Conservation (phyloP, 2,113 vertebrate genomes). For the Hydropotes inermis region DNA sequence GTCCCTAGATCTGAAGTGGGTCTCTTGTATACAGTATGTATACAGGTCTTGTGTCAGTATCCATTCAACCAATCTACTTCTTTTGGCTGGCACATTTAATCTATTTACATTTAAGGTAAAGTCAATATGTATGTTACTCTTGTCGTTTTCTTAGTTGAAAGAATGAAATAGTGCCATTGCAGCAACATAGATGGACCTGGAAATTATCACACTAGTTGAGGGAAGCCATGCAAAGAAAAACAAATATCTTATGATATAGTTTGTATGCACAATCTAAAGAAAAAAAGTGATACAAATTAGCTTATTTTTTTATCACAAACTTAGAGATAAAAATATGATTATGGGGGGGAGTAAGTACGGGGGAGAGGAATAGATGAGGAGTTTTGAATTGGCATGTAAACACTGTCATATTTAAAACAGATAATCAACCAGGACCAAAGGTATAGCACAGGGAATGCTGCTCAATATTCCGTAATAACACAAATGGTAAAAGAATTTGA, state of each 20-base stretch:
- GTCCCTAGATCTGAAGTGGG: background rate
- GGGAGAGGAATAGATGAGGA: background rate
- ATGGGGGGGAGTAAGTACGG: rapidly evolving
- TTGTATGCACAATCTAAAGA: background rate
- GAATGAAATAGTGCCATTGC: background rate
- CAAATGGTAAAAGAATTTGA: background rate
- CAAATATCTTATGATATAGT: background rate
- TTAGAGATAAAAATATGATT: background rate
- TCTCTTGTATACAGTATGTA: background rate
- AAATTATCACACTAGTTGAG: background rate
- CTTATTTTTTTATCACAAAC: background rate
- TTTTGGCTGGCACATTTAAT: background rate
- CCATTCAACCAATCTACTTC: background rate
- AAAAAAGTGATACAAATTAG: background rate
- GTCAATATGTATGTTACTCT: background rate
- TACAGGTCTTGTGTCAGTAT: background rate
- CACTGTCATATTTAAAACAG: background rate
- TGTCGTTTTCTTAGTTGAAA: background rate
- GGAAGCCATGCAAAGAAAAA: background rate
- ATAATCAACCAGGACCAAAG: background rate
- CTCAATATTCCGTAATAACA: background rate
- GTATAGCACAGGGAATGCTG: background rate
- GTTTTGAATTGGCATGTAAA: background rate
- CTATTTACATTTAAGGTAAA: background rate
- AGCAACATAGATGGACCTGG: background rate